Evolutionary conservation across 2,113 vertebrate species (phyloP).

Genomic region (Monopterus albus): DNA sequence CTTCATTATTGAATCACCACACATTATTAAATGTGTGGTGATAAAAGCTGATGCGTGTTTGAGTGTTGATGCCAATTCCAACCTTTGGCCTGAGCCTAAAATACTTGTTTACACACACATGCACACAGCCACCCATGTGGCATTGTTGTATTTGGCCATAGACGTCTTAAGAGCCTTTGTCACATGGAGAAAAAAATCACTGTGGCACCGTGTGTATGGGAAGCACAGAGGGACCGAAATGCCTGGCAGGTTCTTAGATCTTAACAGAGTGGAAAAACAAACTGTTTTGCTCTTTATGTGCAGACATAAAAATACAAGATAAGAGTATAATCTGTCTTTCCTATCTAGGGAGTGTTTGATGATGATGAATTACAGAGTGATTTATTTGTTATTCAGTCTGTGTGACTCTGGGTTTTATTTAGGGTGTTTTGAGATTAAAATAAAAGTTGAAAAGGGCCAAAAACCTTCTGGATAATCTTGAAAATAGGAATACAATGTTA

Average conservation of each 20-base stretch:
- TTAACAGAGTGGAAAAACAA: conserved; percentile 32
- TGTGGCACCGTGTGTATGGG: conserved; percentile 63
- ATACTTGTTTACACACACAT: not conserved
- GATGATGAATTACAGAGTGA: conserved; percentile 61
- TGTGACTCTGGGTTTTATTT: conserved; percentile 37
- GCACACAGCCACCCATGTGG: conserved; percentile 62
- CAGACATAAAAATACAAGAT: conserved; percentile 57
- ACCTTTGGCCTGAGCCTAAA: conserved; percentile 19
- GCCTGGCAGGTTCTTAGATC: conserved; percentile 47
- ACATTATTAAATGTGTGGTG: conserved; percentile 12
- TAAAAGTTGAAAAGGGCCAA: conserved; percentile 14
- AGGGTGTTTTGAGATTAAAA: conserved; percentile 38
- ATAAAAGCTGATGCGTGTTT: conserved; percentile 30
- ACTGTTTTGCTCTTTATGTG: conserved; percentile 36
- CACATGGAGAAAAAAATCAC: conserved; percentile 29
- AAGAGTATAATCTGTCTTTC: conserved; percentile 53
- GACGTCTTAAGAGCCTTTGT: conserved; percentile 62
- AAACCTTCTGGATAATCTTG: conserved; percentile 3
- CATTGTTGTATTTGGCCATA: conserved; percentile 51
- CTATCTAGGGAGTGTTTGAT: conserved; percentile 41
- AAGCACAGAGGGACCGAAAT: conserved; percentile 65
- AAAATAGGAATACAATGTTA: not conserved
- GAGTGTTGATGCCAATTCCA: conserved; percentile 40
- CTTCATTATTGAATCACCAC: not conserved
- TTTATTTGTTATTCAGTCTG: conserved; percentile 45